phyloP scores from a whole-genome alignment of 2,797 vertebrate genomes.

The Manis javanica region DNA sequence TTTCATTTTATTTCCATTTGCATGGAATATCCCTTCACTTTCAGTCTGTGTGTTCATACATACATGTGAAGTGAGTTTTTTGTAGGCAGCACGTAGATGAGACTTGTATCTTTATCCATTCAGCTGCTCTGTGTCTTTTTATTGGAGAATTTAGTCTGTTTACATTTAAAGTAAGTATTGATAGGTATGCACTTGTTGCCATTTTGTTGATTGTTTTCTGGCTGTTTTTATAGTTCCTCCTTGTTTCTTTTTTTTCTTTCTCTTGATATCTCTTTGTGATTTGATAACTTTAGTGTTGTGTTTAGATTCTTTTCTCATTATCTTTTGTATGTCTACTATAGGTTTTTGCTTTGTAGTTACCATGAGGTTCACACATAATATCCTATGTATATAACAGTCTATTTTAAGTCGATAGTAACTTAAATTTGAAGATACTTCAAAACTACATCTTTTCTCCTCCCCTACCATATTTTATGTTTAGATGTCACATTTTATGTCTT shows the following conservation, averaged over 20 bases:
- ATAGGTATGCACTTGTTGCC: not conserved
- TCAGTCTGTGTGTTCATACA: not conserved
- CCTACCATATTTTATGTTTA: not conserved
- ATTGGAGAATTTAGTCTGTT: not conserved
- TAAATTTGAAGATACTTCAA: not conserved
- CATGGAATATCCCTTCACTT: not conserved
- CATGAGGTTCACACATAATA: not conserved
- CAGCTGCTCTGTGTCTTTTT: not conserved
- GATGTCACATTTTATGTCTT: not conserved
- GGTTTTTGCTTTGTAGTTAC: not conserved
- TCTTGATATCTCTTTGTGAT: not conserved
- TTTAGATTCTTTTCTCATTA: not conserved
- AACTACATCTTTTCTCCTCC: not conserved
- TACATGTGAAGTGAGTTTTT: not conserved
- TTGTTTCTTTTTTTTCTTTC: not conserved
- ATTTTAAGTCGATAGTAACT: not conserved
- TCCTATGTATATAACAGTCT: not conserved
- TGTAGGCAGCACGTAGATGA: not conserved
- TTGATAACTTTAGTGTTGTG: not conserved
- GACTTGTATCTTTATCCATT: not conserved
- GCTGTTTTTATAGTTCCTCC: not conserved
- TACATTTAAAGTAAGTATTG: not conserved
- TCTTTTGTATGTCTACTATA: not conserved
- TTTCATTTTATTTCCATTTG: not conserved
- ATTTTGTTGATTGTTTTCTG: not conserved